Evolutionary conservation across 2,797 vertebrate genomes (phyloP).

Genomic region (Chelon auratus): DNA sequence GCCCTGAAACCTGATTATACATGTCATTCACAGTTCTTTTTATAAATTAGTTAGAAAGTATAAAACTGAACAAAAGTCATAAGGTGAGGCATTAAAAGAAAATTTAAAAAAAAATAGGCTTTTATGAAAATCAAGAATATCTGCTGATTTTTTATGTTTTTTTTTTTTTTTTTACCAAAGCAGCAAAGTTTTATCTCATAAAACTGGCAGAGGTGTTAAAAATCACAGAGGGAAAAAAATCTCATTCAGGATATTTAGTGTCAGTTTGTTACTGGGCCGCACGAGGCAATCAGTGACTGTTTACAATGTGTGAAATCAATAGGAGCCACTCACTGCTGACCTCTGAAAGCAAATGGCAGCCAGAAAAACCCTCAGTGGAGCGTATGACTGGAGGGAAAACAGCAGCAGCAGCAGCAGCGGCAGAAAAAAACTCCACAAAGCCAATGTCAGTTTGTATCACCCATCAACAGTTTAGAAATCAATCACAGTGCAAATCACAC

Average conservation of each 20-base stretch:
- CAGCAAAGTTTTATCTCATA: background rate
- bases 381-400: slow-evolving; percentile 21
- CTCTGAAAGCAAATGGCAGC: slow-evolving; percentile 44
- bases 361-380: slow-evolving; percentile 19
- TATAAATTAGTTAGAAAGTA: background rate
- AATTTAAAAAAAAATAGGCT: too few relatives aligned
- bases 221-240: background rate
- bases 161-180: background rate
- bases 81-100: background rate
- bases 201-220: background rate
- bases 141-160: background rate
- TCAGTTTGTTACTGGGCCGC: slow-evolving; percentile 26
- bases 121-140: background rate
- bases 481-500: slow-evolving; percentile 1
- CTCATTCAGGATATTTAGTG: background rate
- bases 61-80: background rate
- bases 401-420: background rate
- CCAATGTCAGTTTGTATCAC: slow-evolving; percentile 16
- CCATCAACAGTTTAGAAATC: slow-evolving; percentile 13
- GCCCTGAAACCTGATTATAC: background rate
- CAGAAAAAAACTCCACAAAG: background rate
- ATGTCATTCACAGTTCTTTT: background rate
- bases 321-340: slow-evolving; percentile 40
- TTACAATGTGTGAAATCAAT: slow-evolving; percentile 57
- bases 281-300: slow-evolving; percentile 41